Conservation (phyloP, 2,797 vertebrate species). For the Rhodeus uyekii region DNA sequence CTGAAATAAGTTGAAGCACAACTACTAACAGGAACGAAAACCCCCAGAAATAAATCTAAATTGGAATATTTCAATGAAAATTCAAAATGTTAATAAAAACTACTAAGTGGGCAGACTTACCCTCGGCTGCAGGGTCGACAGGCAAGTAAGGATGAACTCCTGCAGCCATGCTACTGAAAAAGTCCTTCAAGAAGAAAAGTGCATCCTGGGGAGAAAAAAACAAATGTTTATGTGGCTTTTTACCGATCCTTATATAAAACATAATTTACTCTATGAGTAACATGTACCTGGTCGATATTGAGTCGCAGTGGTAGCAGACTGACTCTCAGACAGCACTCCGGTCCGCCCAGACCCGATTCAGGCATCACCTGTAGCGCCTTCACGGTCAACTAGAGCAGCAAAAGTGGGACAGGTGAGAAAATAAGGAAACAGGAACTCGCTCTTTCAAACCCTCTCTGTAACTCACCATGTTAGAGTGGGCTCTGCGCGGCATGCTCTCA, state of each 20-base stretch:
- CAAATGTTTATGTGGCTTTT: background rate
- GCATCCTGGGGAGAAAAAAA: slow-evolving; percentile 79
- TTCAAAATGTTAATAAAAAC: background rate
- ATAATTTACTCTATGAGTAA: background rate
- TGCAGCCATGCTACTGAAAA: slow-evolving; percentile 85
- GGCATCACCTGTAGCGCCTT: slow-evolving; percentile 91
- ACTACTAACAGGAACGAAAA: background rate
- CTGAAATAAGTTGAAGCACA: background rate
- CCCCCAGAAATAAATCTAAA: background rate
- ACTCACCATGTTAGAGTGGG: slow-evolving; percentile 92
- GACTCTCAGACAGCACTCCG: slow-evolving; percentile 89
- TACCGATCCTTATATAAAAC: background rate
- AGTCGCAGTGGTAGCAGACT: slow-evolving; percentile 89
- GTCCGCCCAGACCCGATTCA: slow-evolving; percentile 81
- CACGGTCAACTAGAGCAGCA: slow-evolving; percentile 80
- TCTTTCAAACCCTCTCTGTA: background rate
- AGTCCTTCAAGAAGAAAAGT: slow-evolving; percentile 91
- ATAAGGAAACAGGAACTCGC: slow-evolving; percentile 22
- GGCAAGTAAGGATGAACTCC: slow-evolving; percentile 84
- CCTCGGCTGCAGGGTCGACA: slow-evolving; percentile 80
- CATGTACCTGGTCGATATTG: slow-evolving; percentile 88
- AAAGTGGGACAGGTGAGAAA: background rate
- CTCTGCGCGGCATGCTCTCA: slow-evolving; percentile 88
- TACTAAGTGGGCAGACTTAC: slow-evolving; percentile 63
- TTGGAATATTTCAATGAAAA: too few species aligned